Conservation (phyloP, 1,140 invertebrate genomes). For the Mactra quadrangularis region DNA sequence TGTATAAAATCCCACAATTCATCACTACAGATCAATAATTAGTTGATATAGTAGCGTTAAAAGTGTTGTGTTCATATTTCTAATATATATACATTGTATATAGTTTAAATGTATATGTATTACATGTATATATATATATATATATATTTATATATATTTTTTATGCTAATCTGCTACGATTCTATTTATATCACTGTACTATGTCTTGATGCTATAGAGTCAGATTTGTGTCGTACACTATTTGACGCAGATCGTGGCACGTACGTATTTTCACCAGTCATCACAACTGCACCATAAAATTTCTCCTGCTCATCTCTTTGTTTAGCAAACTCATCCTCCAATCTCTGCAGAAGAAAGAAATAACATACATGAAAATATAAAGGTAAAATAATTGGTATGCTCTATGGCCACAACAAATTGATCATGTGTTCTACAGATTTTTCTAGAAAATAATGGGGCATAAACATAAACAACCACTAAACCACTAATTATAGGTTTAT, state of each 20-base stretch:
- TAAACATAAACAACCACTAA: too few relatives aligned
- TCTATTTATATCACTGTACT: constrained; percentile 53
- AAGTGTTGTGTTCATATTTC: too few relatives aligned
- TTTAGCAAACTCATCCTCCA: constrained; percentile 93
- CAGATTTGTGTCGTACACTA: constrained; percentile 56
- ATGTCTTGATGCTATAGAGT: constrained; percentile 52
- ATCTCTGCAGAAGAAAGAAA: constrained; percentile 86
- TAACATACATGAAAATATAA: too few relatives aligned
- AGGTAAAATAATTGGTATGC: background rate
- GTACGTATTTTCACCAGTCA: constrained; percentile 65
- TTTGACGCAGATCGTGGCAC: constrained; percentile 33
- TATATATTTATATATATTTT: too few relatives aligned
- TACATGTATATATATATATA: background rate
- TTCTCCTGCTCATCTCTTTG: constrained; percentile 93
- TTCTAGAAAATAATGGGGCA: too few relatives aligned
- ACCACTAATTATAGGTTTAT: too few relatives aligned
- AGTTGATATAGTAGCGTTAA: too few relatives aligned
- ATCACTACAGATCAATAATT: too few relatives aligned
- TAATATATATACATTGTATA: too few relatives aligned
- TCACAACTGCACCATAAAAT: constrained; percentile 86
- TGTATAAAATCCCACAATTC: background rate
- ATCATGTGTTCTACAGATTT: too few relatives aligned
- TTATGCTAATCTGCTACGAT: constrained; percentile 30
- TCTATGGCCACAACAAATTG: too few relatives aligned
- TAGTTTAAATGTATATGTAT: background rate